Evolutionary conservation across 2,888 invertebrate species (phyloP).

Genomic region (Uloborus plumipes): DNA sequence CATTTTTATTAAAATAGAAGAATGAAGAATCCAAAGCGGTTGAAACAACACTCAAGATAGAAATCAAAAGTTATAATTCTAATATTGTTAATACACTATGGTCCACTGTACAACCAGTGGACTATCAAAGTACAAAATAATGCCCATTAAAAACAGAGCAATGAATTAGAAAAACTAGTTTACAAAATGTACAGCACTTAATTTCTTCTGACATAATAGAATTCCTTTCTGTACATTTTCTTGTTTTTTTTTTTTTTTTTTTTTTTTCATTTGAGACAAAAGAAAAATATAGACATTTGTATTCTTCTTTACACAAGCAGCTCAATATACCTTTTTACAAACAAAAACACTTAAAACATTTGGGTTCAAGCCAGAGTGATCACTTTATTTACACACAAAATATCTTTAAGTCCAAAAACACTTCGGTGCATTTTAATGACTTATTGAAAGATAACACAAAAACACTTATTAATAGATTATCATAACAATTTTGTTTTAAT

Average conservation of each 20-base stretch:
- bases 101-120: constrained; percentile 62
- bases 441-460: no score
- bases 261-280: constrained; percentile 20
- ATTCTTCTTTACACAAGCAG: neutral
- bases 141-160: constrained; percentile 61
- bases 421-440: no score
- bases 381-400: neutral
- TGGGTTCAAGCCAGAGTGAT: constrained; percentile 46
- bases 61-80: constrained; percentile 57
- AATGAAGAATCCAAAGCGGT: constrained; percentile 63
- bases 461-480: no score
- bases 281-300: constrained; percentile 18
- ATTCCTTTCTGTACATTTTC: constrained; percentile 49
- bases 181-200: constrained; percentile 62
- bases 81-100: constrained; percentile 52
- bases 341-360: constrained; percentile 8
- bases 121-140: constrained; percentile 60
- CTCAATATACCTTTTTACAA: no score
- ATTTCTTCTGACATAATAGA: constrained; percentile 29
- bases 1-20: constrained; percentile 64
- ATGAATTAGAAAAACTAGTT: constrained; percentile 62
- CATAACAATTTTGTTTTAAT: no score
- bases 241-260: constrained; percentile 17
- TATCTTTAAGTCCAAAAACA: no score
- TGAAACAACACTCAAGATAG: constrained; percentile 62